Base-by-base conservation (phyloP, 2,113 vertebrate species). In the Callionymus lyra region DNA sequence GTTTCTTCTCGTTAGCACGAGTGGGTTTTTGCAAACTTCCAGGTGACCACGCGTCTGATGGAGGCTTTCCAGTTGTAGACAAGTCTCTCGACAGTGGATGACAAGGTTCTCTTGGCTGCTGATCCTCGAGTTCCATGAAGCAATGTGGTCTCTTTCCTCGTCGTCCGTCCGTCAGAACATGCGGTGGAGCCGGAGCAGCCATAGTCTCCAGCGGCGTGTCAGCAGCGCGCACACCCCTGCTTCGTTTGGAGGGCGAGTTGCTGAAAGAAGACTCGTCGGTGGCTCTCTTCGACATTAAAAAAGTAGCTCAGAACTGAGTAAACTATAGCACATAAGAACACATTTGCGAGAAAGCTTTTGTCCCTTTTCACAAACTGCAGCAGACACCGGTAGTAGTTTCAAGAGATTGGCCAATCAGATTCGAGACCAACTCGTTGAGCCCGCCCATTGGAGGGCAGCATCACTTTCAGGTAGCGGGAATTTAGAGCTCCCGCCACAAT, bases 231-330 rank as follows among this genome's bases (percentile, higher is more conserved):
- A 62, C 36, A 0, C 56, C 33, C 6, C 47, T 41, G 12, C 53
- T 56, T 42, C 40, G 72, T 52, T 83, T 85, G 3, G 51, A 55
- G n/a, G 77, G 61, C 15, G 41, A 27, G 9, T 66, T 60, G 19
- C 40, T 46, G 16, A 56, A 32, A 38, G 69, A 36, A 1, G 15
- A 6, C 18, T 64, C 44, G 14, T 85, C 83, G 1, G 77, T 56
- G 3, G 61, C 68, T 16, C 85, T 75, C 50, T 88, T 86, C 21
- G 72, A 68, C 85, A 84, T 86, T 1, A 35, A 13, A 45, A 33
- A 9, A 10, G n/a, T 27, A 34, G 13, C 17, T 9, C 13, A 16
- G 6, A 44, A 18, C 13, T 21, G 33, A 4, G 6, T 10, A 14
- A 36, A 16, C 11, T n/a, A n/a, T n/a, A n/a, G n/a, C n/a, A n/a